Conservation (phyloP, 2,797 vertebrate genomes). For the Gouania willdenowi region DNA sequence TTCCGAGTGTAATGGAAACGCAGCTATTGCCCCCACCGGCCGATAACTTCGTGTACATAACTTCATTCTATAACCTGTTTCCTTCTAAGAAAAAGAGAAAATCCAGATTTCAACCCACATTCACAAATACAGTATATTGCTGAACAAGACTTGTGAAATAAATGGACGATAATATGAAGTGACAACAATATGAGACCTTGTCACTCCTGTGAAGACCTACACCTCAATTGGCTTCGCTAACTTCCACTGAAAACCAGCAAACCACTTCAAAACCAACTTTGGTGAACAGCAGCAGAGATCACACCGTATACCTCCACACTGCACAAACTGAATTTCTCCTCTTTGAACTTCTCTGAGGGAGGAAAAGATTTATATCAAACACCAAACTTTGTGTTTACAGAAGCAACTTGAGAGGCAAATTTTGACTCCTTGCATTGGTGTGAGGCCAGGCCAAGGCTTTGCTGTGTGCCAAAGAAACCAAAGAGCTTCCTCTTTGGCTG, state of each 20-base stretch:
- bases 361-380: constrained; percentile 56
- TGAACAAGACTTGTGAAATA: too few species aligned
- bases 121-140: too few species aligned
- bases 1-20: too few species aligned
- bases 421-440: constrained; percentile 64
- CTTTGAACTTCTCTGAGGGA: constrained; percentile 43
- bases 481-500: constrained; percentile 68
- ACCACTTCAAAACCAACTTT: constrained; percentile 40
- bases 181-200: constrained; percentile 1
- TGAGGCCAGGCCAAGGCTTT: constrained; percentile 45
- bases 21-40: too few species aligned
- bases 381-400: constrained; percentile 65
- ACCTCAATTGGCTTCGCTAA: neutral
- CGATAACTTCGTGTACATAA: too few species aligned
- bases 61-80: too few species aligned
- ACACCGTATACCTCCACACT: constrained; percentile 17
- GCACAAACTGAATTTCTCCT: constrained; percentile 46
- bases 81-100: too few species aligned
- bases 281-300: constrained; percentile 23
- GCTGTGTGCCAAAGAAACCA: constrained; percentile 71
- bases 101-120: too few species aligned
- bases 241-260: constrained; percentile 37
- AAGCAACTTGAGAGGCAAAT: constrained; percentile 74
- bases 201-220: constrained; percentile 8
- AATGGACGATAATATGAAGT: neutral